Percentiles rank a stretch among this genome's conserved stretches.
phyloP scores from a whole-genome alignment of 2,888 invertebrate species.

The Exephanes ischioxanthus region DNA sequence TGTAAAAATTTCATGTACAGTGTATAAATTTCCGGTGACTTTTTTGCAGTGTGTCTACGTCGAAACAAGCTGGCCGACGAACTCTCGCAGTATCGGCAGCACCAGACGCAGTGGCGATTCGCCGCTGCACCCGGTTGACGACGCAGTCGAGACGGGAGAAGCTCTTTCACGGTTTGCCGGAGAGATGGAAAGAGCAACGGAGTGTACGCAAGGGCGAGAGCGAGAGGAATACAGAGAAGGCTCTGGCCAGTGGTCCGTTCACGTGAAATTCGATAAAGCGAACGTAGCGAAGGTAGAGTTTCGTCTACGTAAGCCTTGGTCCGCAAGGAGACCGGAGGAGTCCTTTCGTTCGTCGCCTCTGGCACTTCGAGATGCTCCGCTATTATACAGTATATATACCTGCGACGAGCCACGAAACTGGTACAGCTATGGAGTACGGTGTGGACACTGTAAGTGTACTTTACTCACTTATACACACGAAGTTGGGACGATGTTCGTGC shows the following conservation, averaged over 20 bases:
- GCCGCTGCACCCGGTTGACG: slow-evolving; percentile 27
- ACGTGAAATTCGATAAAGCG: slow-evolving; percentile 59
- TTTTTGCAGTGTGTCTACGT: background rate
- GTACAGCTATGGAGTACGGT: slow-evolving; percentile 17
- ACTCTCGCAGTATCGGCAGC: slow-evolving; percentile 13
- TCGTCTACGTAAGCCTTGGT: slow-evolving; percentile 47
- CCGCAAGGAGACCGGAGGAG: slow-evolving; percentile 42
- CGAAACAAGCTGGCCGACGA: background rate
- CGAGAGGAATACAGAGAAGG: slow-evolving; percentile 21
- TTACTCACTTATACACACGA: slow-evolving; percentile 63
- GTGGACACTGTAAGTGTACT: slow-evolving; percentile 36
- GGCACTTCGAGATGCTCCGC: slow-evolving; percentile 51
- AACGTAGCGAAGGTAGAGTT: slow-evolving; percentile 48
- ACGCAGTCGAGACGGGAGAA: slow-evolving; percentile 31
- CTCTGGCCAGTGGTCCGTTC: slow-evolving; percentile 25
- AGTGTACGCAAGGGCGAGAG: background rate
- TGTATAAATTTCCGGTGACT: background rate
- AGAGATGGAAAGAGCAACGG: slow-evolving; percentile 34
- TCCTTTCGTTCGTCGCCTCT: slow-evolving; percentile 63
- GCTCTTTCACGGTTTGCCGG: slow-evolving; percentile 34
- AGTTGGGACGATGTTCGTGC: slow-evolving; percentile 23
- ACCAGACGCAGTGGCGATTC: slow-evolving; percentile 4
- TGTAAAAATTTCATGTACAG: background rate
- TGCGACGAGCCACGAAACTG: slow-evolving; percentile 15
- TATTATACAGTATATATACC: slow-evolving; percentile 29